phyloP scores from a whole-genome alignment of 1,140 invertebrate species.

The Magallana angulata region DNA sequence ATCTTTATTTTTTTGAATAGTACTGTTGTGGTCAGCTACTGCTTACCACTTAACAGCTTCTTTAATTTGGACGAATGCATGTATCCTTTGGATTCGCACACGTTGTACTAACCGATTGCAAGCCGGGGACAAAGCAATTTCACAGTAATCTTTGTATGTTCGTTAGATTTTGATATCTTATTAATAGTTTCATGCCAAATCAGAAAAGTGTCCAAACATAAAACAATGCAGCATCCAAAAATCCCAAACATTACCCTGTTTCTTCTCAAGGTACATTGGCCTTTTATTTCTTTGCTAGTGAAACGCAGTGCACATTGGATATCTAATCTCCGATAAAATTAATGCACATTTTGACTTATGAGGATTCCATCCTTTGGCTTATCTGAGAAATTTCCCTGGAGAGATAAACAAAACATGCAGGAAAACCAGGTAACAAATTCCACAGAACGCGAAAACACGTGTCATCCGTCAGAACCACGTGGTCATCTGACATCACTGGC shows the following conservation, averaged over 20 bases:
- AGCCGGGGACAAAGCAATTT: not conserved
- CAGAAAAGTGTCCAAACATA: not conserved
- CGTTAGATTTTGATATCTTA: not conserved
- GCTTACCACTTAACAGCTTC: no score
- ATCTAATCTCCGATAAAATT: conserved; percentile 23
- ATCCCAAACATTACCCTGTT: not conserved
- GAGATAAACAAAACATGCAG: conserved; percentile 22
- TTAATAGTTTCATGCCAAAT: not conserved
- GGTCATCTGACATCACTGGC: not conserved
- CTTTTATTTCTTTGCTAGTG: not conserved
- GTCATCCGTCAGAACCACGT: not conserved
- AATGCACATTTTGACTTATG: conserved; percentile 31
- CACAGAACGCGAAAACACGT: conserved; percentile 22
- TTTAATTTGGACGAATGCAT: not conserved
- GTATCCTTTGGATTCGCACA: not conserved
- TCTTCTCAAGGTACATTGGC: not conserved
- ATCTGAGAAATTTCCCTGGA: conserved; percentile 7
- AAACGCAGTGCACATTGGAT: conserved; percentile 14
- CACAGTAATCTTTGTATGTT: no score
- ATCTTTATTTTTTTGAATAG: no score
- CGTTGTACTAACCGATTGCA: not conserved
- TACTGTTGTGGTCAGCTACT: no score
- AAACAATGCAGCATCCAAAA: not conserved
- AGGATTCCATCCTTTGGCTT: conserved; percentile 14
- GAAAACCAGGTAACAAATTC: not conserved